Percentiles rank a stretch among this genome's conserved stretches.
Conservation (phyloP, 2,888 invertebrate genomes). For the Drosophila stalkeri region DNA sequence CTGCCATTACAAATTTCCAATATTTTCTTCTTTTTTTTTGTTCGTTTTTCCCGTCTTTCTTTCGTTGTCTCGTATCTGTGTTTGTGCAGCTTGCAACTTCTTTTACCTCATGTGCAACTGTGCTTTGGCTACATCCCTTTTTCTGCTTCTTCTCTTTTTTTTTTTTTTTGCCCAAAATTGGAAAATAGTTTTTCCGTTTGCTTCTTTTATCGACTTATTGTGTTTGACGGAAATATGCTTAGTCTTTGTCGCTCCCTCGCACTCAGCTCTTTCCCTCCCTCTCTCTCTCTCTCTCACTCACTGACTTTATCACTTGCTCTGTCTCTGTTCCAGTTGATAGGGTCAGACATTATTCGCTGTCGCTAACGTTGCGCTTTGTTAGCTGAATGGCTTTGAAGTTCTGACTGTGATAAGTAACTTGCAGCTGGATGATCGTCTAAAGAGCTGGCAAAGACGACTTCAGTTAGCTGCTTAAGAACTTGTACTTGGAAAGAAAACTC, state of each 20-base stretch:
- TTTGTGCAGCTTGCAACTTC: slow-evolving; percentile 63
- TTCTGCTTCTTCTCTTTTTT: no score
- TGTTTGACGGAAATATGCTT: slow-evolving; percentile 65
- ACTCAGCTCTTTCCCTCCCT: slow-evolving; percentile 2
- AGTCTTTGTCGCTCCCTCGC: slow-evolving; percentile 41
- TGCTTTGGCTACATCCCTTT: slow-evolving; percentile 24
- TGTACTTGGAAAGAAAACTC: background rate
- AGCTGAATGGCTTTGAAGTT: slow-evolving; percentile 40
- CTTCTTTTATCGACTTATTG: slow-evolving; percentile 68
- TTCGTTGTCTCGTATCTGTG: slow-evolving; percentile 52
- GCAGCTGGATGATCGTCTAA: slow-evolving; percentile 9
- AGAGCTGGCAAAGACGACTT: background rate
- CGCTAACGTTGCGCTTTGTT: slow-evolving; percentile 39
- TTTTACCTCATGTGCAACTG: slow-evolving; percentile 43
- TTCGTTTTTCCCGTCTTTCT: background rate
- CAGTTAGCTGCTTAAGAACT: background rate
- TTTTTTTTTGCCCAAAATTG: slow-evolving; percentile 57
- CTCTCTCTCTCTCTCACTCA: background rate
- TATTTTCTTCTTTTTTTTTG: slow-evolving; percentile 10
- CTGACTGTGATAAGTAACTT: slow-evolving; percentile 28
- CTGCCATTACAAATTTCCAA: slow-evolving; percentile 68
- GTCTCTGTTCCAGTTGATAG: slow-evolving; percentile 6
- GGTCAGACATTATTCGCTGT: slow-evolving; percentile 33
- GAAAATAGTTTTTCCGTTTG: slow-evolving; percentile 67
- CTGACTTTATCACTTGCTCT: slow-evolving; percentile 11